Evolutionary conservation across 2,113 vertebrate genomes (phyloP).

Genomic region (Tringa solitaria): DNA sequence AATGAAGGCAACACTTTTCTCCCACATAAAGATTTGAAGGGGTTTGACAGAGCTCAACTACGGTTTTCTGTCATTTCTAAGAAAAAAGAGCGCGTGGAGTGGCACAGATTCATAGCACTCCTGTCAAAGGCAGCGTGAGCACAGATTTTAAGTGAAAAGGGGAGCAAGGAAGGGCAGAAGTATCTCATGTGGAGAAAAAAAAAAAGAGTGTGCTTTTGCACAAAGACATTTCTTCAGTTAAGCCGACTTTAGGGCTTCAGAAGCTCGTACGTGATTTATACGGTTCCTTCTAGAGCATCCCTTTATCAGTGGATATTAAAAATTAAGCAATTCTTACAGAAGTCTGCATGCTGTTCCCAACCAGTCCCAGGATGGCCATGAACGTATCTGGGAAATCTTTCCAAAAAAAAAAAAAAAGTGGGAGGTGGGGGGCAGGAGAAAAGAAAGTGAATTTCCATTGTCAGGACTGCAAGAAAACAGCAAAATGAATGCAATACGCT

Average conservation of each 20-base stretch:
- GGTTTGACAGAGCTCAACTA: not conserved
- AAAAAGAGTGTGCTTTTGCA: not conserved
- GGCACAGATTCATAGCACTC: not conserved
- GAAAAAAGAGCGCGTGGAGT: not conserved
- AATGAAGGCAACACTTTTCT: not conserved
- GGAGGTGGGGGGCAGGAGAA: not conserved
- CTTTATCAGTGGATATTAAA: not conserved
- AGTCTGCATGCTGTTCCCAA: not conserved
- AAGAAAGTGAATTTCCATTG: not conserved
- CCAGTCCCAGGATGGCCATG: not conserved
- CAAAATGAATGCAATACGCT: not conserved
- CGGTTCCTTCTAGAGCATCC: not conserved
- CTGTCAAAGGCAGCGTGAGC: not conserved
- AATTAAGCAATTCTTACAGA: not conserved
- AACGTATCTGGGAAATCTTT: not conserved
- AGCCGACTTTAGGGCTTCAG: not conserved
- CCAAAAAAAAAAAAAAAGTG: accelerated
- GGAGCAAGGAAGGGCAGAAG: not conserved
- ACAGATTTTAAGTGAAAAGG: not conserved
- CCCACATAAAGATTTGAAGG: not conserved
- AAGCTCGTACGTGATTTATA: not conserved
- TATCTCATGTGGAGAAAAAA: not conserved
- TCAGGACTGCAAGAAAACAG: not conserved
- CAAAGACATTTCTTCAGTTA: not conserved
- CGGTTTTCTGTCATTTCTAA: not conserved